These are phyloP conservation scores for Eubasilissa splendida DNA, from an alignment of 2,888 invertebrate genomes.

Conservation along the genomic window DNA sequence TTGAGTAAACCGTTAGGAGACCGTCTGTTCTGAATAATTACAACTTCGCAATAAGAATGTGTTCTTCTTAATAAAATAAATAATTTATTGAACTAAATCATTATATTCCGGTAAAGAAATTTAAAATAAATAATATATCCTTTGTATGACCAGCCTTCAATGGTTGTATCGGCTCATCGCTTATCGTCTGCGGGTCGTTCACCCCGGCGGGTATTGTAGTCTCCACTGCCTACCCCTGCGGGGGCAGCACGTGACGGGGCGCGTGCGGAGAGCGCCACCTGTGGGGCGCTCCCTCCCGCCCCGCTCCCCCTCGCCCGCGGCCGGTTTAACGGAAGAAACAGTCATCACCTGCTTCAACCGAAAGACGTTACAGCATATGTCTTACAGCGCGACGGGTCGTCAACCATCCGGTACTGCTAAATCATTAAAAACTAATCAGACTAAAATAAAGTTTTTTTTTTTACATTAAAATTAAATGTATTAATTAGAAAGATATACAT, in stretches of 20 bases:
- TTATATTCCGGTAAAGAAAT: too few relatives aligned
- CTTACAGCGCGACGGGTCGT: not conserved
- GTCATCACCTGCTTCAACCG: slow-evolving; percentile 26
- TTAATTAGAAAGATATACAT: too few relatives aligned
- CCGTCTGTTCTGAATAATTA: too few relatives aligned
- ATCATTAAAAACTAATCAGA: too few relatives aligned
- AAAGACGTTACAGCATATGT: slow-evolving; percentile 40
- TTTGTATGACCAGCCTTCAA: too few relatives aligned
- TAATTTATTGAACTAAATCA: too few relatives aligned
- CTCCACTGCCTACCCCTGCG: not conserved
- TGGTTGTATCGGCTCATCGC: too few relatives aligned
- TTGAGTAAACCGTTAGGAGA: too few relatives aligned
- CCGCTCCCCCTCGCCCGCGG: not conserved
- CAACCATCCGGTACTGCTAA: not conserved
- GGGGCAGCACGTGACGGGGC: not conserved
- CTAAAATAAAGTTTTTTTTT: not conserved
- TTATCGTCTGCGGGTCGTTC: not conserved
- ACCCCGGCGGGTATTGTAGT: not conserved
- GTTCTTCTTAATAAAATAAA: too few relatives aligned
- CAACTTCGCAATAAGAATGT: too few relatives aligned
- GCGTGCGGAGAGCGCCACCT: slow-evolving; percentile 26
- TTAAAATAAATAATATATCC: too few relatives aligned
- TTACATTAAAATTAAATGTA: not conserved
- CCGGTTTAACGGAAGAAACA: slow-evolving; percentile 26
- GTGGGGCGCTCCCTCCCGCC: not conserved